Base-by-base conservation (phyloP, 2,113 vertebrate genomes). In the Clarias magur region DNA sequence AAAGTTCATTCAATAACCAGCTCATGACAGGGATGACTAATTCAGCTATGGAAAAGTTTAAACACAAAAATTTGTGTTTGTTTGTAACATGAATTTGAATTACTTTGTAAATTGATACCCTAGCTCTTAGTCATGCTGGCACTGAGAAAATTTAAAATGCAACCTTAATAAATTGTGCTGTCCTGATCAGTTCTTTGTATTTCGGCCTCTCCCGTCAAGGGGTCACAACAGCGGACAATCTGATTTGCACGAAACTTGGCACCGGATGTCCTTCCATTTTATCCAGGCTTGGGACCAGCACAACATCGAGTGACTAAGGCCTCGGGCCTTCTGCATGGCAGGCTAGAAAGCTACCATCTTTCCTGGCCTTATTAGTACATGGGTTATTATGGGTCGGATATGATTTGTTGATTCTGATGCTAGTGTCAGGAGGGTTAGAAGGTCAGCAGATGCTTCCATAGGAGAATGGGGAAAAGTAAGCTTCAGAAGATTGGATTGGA, bases 401-500 rank as follows among this genome's bases (percentile, higher is more conserved):
- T 87, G 85, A 81, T 63, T 87, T 85, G 82, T 87, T 85, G 82
- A 88, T 83, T 87, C 87, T 88, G 81, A 88, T 90, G 87, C 54
- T 88, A 88, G 90, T 88, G 85, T 87, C 78, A 63, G 62, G 60
- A 75, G 83, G 88, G 82, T 88, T 88, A 85, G 82, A 87, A 91
- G 90, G 87, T 91, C 85, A 91, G 78, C 82, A 73, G 86, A 86
- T 89, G 79, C 90, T 88, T 88, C 89, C 87, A 89, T 85, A 85
- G 87, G 67, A 87, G 88, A 78, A 34, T 68, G 68, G 84, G 88
- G 87, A 80, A 86, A 88, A 85, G 82, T 84, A 91, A 83, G 90
- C 90, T 84, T 70, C 25, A 75, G 85, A 73, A 88, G 90, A 89
- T 76, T 89, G 90, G 82, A 88, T 81, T 86, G 83, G 81, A 88